Base-by-base conservation (phyloP, 1,140 invertebrate genomes). In the Sycobia sp. region DNA sequence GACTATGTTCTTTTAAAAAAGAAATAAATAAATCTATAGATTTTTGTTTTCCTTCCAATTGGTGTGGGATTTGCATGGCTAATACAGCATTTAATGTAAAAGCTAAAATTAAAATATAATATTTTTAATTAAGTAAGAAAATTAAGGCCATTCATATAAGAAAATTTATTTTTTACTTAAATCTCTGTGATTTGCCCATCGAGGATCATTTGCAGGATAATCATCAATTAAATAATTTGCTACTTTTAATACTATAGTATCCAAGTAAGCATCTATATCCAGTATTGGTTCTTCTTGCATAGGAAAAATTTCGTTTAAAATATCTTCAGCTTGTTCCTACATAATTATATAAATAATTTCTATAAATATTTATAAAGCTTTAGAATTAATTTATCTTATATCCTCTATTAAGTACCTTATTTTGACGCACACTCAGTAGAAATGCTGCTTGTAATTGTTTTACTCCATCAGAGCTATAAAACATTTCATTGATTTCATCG, bases 191-290 rank as follows among this genome's bases (percentile, higher is more conserved):
- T 79, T 76, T 0, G 74, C 85, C 92, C 90, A 96, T 67, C 94
- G 83, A 1, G 94, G 95, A 86, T 97, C 95, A 47, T 91, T 87
- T 2, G 89, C 87, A 8, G 95, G 95, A 66, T 89, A 88, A 81
- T 97, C 94, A 78, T 97, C 91, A 44, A 96, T 87, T 53, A 97
- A 81, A 72, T 94, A 90, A 60, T 86, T 83, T 57, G 91, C 92
- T 0, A 94, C 85, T 41, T 82, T 82, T n/a, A 90, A 75, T 39
- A 93, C 87, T 23, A 89, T 80, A 53, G 84, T 84, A 78, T 93
- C 89, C 1, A 93, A 78, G 23, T 78, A 75, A 13, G 84, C 78
- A 76, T 89, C 87, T 36, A 86, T 82, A 56, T 85, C 83, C 74
- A 74, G 80, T 16, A 77, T 67, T n/a, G 71, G 79, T 49, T 82